Base-by-base conservation (phyloP, 2,888 invertebrate species). In the Trissoscelio sp. region DNA sequence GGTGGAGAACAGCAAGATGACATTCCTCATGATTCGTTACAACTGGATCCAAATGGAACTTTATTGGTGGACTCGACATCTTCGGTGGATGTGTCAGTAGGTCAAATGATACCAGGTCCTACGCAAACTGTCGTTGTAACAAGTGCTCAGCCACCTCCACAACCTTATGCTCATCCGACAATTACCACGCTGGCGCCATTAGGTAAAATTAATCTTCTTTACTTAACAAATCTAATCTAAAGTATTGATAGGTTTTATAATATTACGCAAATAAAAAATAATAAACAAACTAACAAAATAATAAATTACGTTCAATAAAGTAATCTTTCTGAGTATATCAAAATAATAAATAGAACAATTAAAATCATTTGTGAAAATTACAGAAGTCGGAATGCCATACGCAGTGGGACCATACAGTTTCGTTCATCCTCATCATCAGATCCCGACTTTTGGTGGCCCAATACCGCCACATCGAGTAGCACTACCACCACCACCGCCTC, bases 361-460 rank as follows among this genome's bases (percentile, higher is more conserved):
- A n/a, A n/a, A n/a, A n/a, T n/a, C n/a, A n/a, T n/a, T n/a, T n/a
- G n/a, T n/a, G n/a, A n/a, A 53, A 53, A 48, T 73, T 64, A 3
- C 66, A 90, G 91, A 90, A 70, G 89, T 94, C 82, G 92, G 93
- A 1, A 91, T 93, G 85, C 94, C 94, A 37, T 95, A 94, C 83
- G 93, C 94, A 0, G 92, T 93, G 14, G 92, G 92, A 60, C 95
- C 96, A 18, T 96, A 96, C 90, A 94, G 94, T 85, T 96, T 96
- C 89, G 93, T 95, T 7, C 96, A 95, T 85, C 94, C 94, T 4
- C 94, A 94, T 84, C 93, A 93, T 83, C 88, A 90, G 34, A 92
- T 92, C 69, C 91, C 92, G 53, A 89, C 92, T 48, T 93, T 92
- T 83, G 92, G 92, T 86, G 93, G 92, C 81, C 92, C 93, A 85